phyloP scores from a whole-genome alignment of 2,797 vertebrate species.

The Alosa sapidissima region DNA sequence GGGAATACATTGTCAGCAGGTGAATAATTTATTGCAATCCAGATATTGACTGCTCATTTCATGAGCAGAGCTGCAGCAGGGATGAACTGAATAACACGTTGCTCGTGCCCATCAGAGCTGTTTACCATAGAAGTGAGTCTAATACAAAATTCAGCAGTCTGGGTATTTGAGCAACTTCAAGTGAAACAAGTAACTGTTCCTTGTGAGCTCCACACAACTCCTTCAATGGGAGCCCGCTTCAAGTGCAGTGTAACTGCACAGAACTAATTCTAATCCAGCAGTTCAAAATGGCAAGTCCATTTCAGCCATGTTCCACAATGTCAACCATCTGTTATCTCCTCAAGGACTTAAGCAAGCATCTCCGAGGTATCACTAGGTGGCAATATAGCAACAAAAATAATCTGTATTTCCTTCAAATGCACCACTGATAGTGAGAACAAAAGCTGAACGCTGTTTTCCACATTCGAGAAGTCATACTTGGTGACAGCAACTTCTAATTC shows the following conservation, averaged over 20 bases:
- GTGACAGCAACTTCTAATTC: background rate
- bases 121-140: slow-evolving; percentile 45
- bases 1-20: slow-evolving; percentile 44
- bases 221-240: slow-evolving; percentile 27
- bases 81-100: slow-evolving; percentile 40
- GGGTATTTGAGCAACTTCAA: slow-evolving; percentile 39
- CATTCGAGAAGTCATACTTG: background rate
- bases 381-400: slow-evolving; percentile 73
- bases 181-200: slow-evolving; percentile 29
- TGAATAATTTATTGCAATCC: slow-evolving; percentile 52
- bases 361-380: slow-evolving; percentile 76
- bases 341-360: slow-evolving; percentile 41
- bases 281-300: slow-evolving; percentile 44
- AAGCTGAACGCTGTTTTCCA: background rate
- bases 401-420: background rate
- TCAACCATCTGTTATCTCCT: slow-evolving; percentile 50
- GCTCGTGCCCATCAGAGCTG: slow-evolving; percentile 31
- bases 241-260: slow-evolving; percentile 28
- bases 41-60: slow-evolving; percentile 42
- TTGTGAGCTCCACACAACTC: slow-evolving; percentile 12
- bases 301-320: slow-evolving; percentile 53
- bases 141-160: slow-evolving; percentile 51
- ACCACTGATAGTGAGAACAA: background rate
- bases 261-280: slow-evolving; percentile 32
- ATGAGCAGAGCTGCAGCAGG: slow-evolving; percentile 23